A percentile compares a stretch with the other conserved stretches of the same genome.
These are phyloP conservation scores for Alosa alosa DNA, from an alignment of 2,113 vertebrate genomes.

Conservation along the genomic window DNA sequence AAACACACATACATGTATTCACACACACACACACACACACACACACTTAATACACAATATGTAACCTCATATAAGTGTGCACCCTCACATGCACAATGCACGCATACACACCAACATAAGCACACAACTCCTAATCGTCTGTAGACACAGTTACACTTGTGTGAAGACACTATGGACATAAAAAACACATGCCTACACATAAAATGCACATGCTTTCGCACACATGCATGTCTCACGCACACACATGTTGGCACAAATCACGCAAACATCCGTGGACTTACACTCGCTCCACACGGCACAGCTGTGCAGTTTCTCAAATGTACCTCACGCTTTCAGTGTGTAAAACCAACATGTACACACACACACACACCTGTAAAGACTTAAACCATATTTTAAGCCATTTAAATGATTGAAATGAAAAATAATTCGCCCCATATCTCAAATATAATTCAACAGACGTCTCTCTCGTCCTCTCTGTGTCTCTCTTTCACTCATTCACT, in stretches of 20 bases:
- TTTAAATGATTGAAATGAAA: background rate
- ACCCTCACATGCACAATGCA: background rate
- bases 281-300: background rate
- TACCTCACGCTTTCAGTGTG: background rate
- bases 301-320: background rate
- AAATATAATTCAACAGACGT: background rate
- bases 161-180: background rate
- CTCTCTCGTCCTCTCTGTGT: too few species aligned
- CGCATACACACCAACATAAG: background rate
- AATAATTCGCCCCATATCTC: background rate
- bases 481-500: too few species aligned
- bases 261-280: background rate
- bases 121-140: background rate
- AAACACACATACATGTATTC: background rate
- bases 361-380: background rate
- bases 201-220: background rate
- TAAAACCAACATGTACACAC: background rate
- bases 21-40: background rate
- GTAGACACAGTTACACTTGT: background rate
- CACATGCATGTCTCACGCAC: background rate
- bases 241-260: background rate
- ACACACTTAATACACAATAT: background rate
- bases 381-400: background rate
- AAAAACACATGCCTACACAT: background rate
- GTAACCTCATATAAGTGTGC: too few species aligned